A percentile compares a stretch with the other conserved stretches of the same genome.
phyloP scores from a whole-genome alignment of 2,113 vertebrate genomes.

The Dasyurus viverrinus region DNA sequence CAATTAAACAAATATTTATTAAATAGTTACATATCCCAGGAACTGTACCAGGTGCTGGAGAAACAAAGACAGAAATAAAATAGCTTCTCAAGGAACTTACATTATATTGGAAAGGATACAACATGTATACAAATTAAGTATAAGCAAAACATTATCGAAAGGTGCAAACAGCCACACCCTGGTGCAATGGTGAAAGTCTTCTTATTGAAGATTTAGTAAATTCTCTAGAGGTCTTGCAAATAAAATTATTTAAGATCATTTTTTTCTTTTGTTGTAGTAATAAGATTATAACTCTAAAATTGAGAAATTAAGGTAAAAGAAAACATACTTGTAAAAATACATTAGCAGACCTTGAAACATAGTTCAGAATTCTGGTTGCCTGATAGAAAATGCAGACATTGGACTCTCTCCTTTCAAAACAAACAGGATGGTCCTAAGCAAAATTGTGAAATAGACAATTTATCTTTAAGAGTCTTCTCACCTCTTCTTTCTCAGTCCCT shows the following conservation, averaged over 20 bases:
- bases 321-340: neutral
- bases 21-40: neutral
- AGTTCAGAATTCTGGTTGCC: slow-evolving; percentile 31
- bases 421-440: slow-evolving; percentile 24
- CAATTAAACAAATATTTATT: neutral
- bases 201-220: neutral
- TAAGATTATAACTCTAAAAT: slow-evolving; percentile 34
- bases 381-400: neutral
- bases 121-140: neutral
- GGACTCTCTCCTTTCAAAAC: neutral
- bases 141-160: neutral
- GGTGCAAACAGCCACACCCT: neutral
- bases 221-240: slow-evolving; percentile 5
- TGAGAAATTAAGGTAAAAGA: slow-evolving; percentile 28
- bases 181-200: neutral
- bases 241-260: slow-evolving; percentile 14
- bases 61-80: neutral
- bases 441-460: neutral
- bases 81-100: neutral
- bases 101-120: neutral
- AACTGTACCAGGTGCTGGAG: neutral
- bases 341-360: slow-evolving; percentile 34
- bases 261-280: slow-evolving; percentile 31
- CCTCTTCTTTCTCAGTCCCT: slow-evolving; percentile 1
- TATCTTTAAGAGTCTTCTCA: neutral